phyloP scores from a whole-genome alignment of 2,113 vertebrate species.

The Heterotilapia buettikoferi region DNA sequence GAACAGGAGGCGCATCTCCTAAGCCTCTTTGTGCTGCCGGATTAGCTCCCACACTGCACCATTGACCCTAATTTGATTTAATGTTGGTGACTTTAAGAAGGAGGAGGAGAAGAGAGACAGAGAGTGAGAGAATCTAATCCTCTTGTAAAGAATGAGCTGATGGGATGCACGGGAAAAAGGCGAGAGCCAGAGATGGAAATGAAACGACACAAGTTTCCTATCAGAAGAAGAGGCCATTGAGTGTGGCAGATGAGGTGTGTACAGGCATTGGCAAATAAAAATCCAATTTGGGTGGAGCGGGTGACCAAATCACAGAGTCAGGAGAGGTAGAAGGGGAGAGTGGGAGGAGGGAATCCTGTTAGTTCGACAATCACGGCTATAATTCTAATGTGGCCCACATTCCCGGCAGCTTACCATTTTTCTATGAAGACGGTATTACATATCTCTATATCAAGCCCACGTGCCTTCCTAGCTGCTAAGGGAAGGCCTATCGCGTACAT shows the following conservation, averaged over 20 bases:
- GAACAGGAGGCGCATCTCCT: slow-evolving; percentile 69
- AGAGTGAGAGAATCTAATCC: slow-evolving; percentile 71
- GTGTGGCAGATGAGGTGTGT: slow-evolving; percentile 63
- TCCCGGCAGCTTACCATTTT: slow-evolving; percentile 45
- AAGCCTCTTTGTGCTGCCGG: slow-evolving; percentile 70
- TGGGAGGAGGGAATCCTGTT: slow-evolving; percentile 56
- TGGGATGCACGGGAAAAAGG: slow-evolving; percentile 51
- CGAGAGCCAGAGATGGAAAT: slow-evolving; percentile 46
- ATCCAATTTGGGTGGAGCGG: slow-evolving; percentile 57
- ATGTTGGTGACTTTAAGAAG: slow-evolving; percentile 71
- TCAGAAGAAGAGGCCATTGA: slow-evolving; percentile 48
- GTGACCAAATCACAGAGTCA: slow-evolving; percentile 29
- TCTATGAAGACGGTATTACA: slow-evolving; percentile 33
- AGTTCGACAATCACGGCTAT: slow-evolving; percentile 55
- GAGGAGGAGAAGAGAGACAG: slow-evolving; percentile 42
- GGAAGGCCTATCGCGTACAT: neutral
- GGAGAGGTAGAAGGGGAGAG: slow-evolving; percentile 36
- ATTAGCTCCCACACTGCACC: slow-evolving; percentile 72
- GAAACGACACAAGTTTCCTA: slow-evolving; percentile 57
- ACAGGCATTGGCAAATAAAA: slow-evolving; percentile 56
- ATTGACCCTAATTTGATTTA: slow-evolving; percentile 78
- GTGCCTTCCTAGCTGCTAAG: neutral
- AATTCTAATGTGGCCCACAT: slow-evolving; percentile 58
- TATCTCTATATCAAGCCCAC: slow-evolving; percentile 37
- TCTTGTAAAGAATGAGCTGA: slow-evolving; percentile 70